These are phyloP conservation scores for Oreochromis spilurus DNA, from an alignment of 2,113 vertebrate genomes.

Conservation along the genomic window DNA sequence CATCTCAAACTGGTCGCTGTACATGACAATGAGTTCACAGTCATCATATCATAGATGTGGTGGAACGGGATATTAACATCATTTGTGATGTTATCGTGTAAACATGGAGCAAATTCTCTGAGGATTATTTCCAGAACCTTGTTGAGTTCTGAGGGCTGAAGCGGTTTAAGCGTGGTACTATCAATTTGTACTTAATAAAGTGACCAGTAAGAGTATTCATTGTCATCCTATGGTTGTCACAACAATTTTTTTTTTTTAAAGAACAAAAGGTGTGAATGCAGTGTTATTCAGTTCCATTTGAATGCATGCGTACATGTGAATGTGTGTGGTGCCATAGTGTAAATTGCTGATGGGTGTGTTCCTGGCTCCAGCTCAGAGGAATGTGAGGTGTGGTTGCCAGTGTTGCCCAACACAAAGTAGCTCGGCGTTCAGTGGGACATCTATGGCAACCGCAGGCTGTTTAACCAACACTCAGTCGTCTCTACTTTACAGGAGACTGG, in stretches of 20 bases:
- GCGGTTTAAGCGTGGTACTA: too few relatives aligned
- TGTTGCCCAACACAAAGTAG: constrained; percentile 37
- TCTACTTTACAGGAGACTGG: background rate
- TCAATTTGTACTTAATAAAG: background rate
- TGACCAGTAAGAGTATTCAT: background rate
- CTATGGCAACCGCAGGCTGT: constrained; percentile 32
- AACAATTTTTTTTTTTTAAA: accelerated
- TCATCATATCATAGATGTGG: background rate
- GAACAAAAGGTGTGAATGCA: background rate
- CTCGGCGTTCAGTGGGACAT: background rate
- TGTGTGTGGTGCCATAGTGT: background rate
- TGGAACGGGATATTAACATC: background rate
- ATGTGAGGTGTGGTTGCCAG: constrained; percentile 54
- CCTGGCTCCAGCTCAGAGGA: constrained; percentile 15
- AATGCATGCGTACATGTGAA: background rate
- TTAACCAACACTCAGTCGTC: constrained; percentile 13
- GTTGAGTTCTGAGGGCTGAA: background rate
- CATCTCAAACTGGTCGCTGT: background rate
- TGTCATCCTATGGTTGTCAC: background rate
- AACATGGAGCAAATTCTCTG: background rate
- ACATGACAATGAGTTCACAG: background rate
- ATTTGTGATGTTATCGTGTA: background rate
- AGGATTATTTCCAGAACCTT: background rate
- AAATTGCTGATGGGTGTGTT: constrained; percentile 36
- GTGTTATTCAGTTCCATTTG: background rate